Conservation (phyloP, 2,113 vertebrate genomes). For the Psittacara wagleri region DNA sequence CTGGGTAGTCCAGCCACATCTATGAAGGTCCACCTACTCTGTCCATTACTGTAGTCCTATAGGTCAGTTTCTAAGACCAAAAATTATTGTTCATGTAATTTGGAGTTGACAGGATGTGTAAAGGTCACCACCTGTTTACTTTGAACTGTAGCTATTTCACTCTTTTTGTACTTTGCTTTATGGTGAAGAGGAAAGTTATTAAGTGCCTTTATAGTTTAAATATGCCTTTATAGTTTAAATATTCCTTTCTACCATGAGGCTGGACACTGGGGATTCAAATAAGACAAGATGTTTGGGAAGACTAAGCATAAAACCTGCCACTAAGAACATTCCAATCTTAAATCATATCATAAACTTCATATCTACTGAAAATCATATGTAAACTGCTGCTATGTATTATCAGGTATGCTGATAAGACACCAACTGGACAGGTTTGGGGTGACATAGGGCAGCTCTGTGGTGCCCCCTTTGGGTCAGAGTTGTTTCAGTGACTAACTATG, state of each 20-base stretch:
- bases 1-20: not conserved
- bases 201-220: not conserved
- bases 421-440: not conserved
- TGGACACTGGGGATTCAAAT: not conserved
- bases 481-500: not conserved
- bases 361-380: not conserved
- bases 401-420: rapidly evolving
- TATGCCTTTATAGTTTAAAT: not conserved
- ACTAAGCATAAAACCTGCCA: not conserved
- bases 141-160: not conserved
- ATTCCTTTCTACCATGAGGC: not conserved
- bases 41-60: not conserved
- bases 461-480: not conserved
- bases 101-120: not conserved
- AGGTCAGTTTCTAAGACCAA: not conserved
- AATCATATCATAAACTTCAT: not conserved
- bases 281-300: not conserved
- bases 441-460: not conserved
- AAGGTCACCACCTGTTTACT: not conserved
- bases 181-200: not conserved
- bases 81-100: not conserved
- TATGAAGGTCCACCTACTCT: not conserved
- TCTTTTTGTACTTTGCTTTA: not conserved
- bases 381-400: not conserved
- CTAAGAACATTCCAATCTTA: not conserved